A percentile compares a stretch with the other conserved stretches of the same genome.
Conservation (phyloP, 2,797 vertebrate species). For the Crax fasciolata region DNA sequence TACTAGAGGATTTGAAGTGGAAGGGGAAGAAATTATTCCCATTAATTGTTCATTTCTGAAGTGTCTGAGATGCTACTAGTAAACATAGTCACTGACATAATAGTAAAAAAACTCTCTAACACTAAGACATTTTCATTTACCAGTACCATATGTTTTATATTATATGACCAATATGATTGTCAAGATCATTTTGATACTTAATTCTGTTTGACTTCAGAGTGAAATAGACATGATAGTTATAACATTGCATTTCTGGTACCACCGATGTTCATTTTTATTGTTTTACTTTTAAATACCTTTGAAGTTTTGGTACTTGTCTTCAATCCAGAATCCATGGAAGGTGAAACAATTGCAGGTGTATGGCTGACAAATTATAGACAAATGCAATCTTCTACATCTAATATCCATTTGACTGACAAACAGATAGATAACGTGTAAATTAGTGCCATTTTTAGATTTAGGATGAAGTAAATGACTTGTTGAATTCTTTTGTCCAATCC, state of each 20-base stretch:
- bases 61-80: neutral
- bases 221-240: neutral
- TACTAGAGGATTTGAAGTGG: neutral
- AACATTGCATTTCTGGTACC: neutral
- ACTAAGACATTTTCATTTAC: neutral
- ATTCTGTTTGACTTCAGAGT: neutral
- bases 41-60: neutral
- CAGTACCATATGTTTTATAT: neutral
- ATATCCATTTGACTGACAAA: neutral
- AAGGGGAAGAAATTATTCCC: neutral
- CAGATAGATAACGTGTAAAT: neutral
- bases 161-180: neutral
- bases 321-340: neutral
- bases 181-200: neutral
- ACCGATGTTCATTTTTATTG: neutral
- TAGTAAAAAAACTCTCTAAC: neutral
- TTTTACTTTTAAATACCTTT: neutral
- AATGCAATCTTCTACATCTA: neutral
- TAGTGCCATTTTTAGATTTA: neutral
- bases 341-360: neutral
- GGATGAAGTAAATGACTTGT: neutral
- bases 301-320: neutral
- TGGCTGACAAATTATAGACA: neutral
- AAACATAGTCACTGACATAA: neutral
- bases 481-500: constrained; percentile 3